Base-by-base conservation (phyloP, 2,888 invertebrate genomes). In the Melipona beecheii region DNA sequence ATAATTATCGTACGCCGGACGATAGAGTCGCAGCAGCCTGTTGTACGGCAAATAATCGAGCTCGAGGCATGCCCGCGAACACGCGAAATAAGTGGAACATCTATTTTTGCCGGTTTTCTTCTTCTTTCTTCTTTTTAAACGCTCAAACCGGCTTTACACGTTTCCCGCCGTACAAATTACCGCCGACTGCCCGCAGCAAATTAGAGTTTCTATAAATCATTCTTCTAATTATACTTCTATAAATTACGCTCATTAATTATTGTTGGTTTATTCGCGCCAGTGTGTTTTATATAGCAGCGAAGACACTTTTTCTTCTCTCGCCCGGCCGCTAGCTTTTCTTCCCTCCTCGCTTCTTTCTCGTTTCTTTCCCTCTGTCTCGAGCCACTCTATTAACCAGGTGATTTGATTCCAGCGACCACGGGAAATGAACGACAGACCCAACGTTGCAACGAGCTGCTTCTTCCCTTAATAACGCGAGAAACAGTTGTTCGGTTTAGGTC, bases 141-240 rank as follows among this genome's bases (percentile, higher is more conserved):
- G 82, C 64, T 75, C 83, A 64, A 83, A 83, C 83, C 83, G 83
- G 83, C 75, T 76, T 43, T 76, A 72, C 76, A 82, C 76, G 83
- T 82, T 83, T 56, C 56, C 71, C 71, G 71, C 62, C 62, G 62
- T 64, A 82, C 76, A 83, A 82, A 82, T 83, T 75, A 83, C 72
- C 56, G 52, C 6, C 50, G 71, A 71, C 71, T 72, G 76, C 58
- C 83, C 60, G 71, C 62, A 71, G 83, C 72, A 72, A 82, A 83
- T 83, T 83, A 83, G 83, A 82, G 76, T 82, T 83, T 83, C 83
- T 83, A 82, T 83, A 83, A 83, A 83, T 83, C 83, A 82, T 82
- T 83, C 83, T 83, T 83, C 83, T 83, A 83, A 83, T 83, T 83
- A 83, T 82, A 82, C 82, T 83, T 83, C 83, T 72, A 83, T 83